These are phyloP conservation scores for Aphelenchoides fujianensis DNA, from an alignment of 1,140 invertebrate species.

Conservation along the genomic window DNA sequence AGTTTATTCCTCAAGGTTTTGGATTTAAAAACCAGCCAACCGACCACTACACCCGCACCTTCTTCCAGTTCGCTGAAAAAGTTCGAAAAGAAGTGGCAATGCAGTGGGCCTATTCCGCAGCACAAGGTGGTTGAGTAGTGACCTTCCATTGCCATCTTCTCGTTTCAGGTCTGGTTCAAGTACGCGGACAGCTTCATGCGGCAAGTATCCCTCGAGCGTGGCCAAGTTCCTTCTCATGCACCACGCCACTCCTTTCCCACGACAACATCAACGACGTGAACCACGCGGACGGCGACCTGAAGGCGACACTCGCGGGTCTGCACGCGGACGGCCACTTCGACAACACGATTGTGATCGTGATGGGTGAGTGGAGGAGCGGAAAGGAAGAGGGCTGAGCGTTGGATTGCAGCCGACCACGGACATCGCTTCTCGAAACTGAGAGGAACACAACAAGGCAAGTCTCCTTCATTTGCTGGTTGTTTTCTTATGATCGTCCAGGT, in stretches of 20 bases:
- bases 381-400: too few relatives aligned
- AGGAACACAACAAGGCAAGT: constrained; percentile 80
- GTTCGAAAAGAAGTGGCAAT: constrained; percentile 65
- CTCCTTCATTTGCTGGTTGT: too few relatives aligned
- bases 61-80: constrained; percentile 69
- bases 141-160: neutral
- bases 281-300: constrained; percentile 73
- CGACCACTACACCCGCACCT: constrained; percentile 83
- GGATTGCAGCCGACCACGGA: constrained; percentile 44
- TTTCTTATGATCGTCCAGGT: too few relatives aligned
- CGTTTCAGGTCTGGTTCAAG: constrained; percentile 69
- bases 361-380: too few relatives aligned
- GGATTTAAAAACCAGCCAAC: constrained; percentile 81
- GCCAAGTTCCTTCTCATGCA: constrained; percentile 81
- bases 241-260: constrained; percentile 83
- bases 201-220: constrained; percentile 68
- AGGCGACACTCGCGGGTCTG: constrained; percentile 66
- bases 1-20: too few relatives aligned
- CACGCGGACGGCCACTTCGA: constrained; percentile 68
- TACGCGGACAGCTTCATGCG: constrained; percentile 70
- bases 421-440: constrained; percentile 72
- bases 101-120: constrained; percentile 74
- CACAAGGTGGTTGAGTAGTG: constrained; percentile 69
- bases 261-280: constrained; percentile 76
- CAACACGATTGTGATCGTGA: constrained; percentile 71